Conservation (phyloP, 1,140 invertebrate genomes). For the Trinorchestia longiramus region DNA sequence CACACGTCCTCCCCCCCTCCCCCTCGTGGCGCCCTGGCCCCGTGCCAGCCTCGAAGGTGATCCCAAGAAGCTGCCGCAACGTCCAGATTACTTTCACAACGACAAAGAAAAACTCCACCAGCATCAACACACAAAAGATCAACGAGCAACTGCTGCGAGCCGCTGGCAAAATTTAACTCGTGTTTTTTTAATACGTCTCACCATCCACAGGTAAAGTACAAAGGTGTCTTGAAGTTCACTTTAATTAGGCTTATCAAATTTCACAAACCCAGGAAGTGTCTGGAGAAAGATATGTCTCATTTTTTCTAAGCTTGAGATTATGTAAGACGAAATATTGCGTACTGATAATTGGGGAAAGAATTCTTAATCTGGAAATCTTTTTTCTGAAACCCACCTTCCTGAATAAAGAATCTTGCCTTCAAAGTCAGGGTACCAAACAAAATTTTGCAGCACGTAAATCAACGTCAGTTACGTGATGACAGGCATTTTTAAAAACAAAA, state of each 20-base stretch:
- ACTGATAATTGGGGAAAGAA: too few species aligned
- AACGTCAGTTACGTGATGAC: background rate
- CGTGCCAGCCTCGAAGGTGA: constrained; percentile 47
- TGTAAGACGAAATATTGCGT: too few species aligned
- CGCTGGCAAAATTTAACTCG: background rate
- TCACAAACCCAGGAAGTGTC: background rate
- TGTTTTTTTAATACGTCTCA: background rate
- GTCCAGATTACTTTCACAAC: constrained; percentile 53
- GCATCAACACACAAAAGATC: constrained; percentile 44
- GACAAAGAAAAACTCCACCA: constrained; percentile 48
- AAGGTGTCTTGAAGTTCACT: background rate
- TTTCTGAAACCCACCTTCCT: too few species aligned
- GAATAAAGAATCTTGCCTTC: too few species aligned
- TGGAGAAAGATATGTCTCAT: background rate
- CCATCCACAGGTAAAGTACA: background rate
- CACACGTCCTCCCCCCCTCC: background rate
- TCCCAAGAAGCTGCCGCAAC: constrained; percentile 45
- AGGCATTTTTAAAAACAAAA: background rate
- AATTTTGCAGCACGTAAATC: background rate
- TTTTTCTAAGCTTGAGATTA: background rate
- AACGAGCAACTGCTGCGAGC: background rate
- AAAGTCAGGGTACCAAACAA: background rate
- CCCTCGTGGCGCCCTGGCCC: background rate
- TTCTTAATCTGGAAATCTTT: too few species aligned
- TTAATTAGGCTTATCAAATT: background rate